Evolutionary conservation across 2,888 invertebrate genomes (phyloP), one percentile per base, ranked within the genome.

Genomic region (Lithophane ornitopus): DNA sequence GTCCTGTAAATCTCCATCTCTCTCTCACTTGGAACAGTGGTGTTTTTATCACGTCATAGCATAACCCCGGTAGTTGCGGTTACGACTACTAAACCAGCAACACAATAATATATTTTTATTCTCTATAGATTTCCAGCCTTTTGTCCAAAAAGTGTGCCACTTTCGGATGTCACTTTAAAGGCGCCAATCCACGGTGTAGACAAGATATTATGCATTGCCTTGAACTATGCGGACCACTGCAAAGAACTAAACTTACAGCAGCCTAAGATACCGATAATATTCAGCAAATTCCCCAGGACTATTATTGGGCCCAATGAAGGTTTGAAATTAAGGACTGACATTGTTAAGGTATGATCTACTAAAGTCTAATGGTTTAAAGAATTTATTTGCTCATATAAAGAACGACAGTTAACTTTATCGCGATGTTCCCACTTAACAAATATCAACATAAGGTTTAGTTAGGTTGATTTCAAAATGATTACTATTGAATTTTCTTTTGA

Each of bases 141-240:
- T 2, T 90, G 87, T 0, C 90, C 91, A 4, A 58, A 89, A 19
- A 67, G 84, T 0, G 85, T 93, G 44, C 88, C 94, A 0, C 91
- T 97, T 12, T 93, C 96, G 0, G 95, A 97, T 1, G 97, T 98
- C 0, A 94, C 94, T 0, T 93, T 98, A 4, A 91, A 98, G 63
- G 97, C 99, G 0, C 99, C 99, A 0, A 97, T 99, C 28, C 97
- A 97, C 2, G 97, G 97, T 44, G 98, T 98, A 76, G 98, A 98
- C 89, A 99, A 99, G 93, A 97, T 99, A 0, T 97, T 98, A 0
- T 99, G 99, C 90, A 97, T 99, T 22, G 98, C 98, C 0, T 96
- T 99, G 78, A 99, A 99, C 93, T 99, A 99, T 93, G 92, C 95
- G 72, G 99, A 98, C 59, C 99, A 99, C 89, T 99, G 99, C 88